Evolutionary conservation across 2,888 invertebrate species (phyloP).

Genomic region (Diplolepis rosae): DNA sequence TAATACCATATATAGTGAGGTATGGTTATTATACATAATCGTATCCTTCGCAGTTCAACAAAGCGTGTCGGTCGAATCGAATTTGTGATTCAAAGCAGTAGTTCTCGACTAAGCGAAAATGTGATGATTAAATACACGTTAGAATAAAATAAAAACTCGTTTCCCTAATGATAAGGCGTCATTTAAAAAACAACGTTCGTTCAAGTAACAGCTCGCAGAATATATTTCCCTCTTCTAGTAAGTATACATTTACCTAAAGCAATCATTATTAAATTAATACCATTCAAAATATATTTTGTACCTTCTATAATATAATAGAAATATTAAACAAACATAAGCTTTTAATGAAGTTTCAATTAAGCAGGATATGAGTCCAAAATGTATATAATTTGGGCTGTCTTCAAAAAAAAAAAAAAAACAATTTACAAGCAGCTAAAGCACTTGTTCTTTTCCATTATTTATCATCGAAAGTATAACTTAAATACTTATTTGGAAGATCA

Average conservation of each 20-base stretch:
- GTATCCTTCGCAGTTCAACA: slow-evolving; percentile 52
- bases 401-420: no score
- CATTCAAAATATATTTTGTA: no score
- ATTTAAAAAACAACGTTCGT: background rate
- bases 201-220: slow-evolving; percentile 16
- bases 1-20: background rate
- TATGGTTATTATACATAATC: slow-evolving; percentile 3
- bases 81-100: slow-evolving; percentile 42
- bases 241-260: background rate
- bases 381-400: no score
- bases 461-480: no score
- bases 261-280: no score
- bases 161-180: background rate
- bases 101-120: slow-evolving; percentile 20
- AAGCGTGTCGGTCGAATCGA: slow-evolving; percentile 48
- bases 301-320: no score
- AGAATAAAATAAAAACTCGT: background rate
- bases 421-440: no score
- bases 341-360: no score
- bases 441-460: no score
- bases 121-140: background rate
- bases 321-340: no score
- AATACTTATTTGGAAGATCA: no score
- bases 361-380: no score
- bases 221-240: background rate